These are phyloP conservation scores for Pipra filicauda DNA, from an alignment of 2,113 vertebrate species.

Conservation along the genomic window DNA sequence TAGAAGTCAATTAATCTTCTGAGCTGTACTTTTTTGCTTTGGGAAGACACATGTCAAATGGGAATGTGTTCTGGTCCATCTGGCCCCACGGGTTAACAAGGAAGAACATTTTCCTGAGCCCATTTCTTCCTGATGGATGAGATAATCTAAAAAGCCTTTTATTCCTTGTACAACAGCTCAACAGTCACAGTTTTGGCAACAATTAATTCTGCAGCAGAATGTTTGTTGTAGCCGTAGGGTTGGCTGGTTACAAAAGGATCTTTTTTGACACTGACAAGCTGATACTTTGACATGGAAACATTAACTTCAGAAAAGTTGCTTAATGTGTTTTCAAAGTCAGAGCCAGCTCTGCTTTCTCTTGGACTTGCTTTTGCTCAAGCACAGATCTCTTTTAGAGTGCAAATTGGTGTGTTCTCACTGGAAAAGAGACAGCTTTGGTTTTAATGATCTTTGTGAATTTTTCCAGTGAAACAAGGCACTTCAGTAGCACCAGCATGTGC, in stretches of 20 bases:
- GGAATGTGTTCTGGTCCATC: conserved; percentile 25
- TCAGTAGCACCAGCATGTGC: not conserved
- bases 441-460: not conserved
- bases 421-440: not conserved
- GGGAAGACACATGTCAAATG: not conserved
- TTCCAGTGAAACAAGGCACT: not conserved
- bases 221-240: conserved; percentile 35
- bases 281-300: conserved; percentile 33
- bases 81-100: conserved; percentile 42
- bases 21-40: not conserved
- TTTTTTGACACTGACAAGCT: conserved; percentile 42
- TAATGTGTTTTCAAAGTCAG: conserved; percentile 9
- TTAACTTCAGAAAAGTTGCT: conserved; percentile 28
- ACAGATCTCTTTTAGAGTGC: not conserved
- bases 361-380: not conserved
- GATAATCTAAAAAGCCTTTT: conserved; percentile 26
- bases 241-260: conserved; percentile 50
- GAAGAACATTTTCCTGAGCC: conserved; percentile 16
- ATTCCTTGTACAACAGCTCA: conserved; percentile 16
- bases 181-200: conserved; percentile 33
- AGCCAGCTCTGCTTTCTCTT: conserved; percentile 34
- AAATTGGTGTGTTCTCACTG: not conserved
- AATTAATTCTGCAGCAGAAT: not conserved
- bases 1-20: not conserved
- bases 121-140: not conserved